Percentiles rank a stretch among this genome's conserved stretches.
Conservation (phyloP, 2,113 vertebrate species). For the Neoarius graeffei region DNA sequence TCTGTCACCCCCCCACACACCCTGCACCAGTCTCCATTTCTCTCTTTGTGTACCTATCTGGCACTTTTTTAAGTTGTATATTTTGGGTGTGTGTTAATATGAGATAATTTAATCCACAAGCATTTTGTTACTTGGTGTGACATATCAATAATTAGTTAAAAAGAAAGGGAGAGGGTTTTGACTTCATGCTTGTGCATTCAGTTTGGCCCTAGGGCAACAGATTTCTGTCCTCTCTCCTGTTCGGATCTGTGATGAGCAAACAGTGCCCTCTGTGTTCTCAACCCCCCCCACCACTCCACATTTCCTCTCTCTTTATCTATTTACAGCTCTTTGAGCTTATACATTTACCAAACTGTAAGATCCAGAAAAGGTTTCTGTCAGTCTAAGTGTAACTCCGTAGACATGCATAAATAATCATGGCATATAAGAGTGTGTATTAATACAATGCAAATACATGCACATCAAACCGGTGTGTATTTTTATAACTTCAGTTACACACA, state of each 20-base stretch:
- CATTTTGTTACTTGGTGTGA: not conserved
- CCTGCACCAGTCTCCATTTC: not conserved
- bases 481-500: not conserved
- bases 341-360: conserved; percentile 5
- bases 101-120: not conserved
- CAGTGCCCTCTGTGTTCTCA: not conserved
- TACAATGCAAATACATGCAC: not conserved
- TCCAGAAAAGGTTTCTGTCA: not conserved
- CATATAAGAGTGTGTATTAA: not conserved
- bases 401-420: not conserved
- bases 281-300: not conserved
- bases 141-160: not conserved
- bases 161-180: not conserved
- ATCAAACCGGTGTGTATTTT: conserved; percentile 22
- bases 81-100: not conserved
- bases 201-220: conserved; percentile 3
- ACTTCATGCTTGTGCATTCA: conserved; percentile 3
- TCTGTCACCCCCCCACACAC: not conserved
- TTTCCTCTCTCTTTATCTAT: conserved; percentile 23
- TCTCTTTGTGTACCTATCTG: not conserved
- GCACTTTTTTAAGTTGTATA: too few relatives aligned
- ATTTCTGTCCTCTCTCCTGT: conserved; percentile 5
- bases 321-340: not conserved
- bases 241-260: not conserved
- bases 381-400: not conserved